Base-by-base conservation (phyloP, 2,797 vertebrate species). In the Rhinophrynus dorsalis region DNA sequence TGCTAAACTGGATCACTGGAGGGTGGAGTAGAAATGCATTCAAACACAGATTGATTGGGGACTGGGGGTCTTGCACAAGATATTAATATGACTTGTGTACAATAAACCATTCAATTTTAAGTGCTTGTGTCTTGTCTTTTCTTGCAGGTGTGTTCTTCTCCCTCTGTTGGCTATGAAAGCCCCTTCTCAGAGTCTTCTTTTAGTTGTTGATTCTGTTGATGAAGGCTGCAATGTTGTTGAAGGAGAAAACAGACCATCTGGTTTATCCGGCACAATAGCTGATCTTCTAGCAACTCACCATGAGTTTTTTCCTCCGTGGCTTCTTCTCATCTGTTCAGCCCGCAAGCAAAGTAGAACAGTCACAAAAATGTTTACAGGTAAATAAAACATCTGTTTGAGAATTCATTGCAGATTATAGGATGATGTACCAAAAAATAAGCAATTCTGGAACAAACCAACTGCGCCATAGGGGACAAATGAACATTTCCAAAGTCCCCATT, bases 341-440 rank as follows among this genome's bases (percentile, higher is more conserved):
- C 91, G 96, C 4, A 90, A 96, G 1, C 97, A 99, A 84, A 99
- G 97, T 79, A 98, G 96, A 85, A 90, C 94, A 76, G 93, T 98
- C 68, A 98, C 96, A 67, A 97, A 97, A 81, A 93, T 98, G 79
- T 99, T 99, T 85, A 96, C 95, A 79, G 96, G 97, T 94, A 81
- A 85, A 88, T 74, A 29, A 15, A 40, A n/a, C 15, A 8, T 2
- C 37, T 12, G n/a, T 38, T n/a, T 38, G 13, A 38, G 13, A 38
- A 13, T 42, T 42, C 15, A 42, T 15, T 42, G n/a, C n/a, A n/a
- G n/a, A n/a, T n/a, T n/a, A n/a, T n/a, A n/a, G n/a, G n/a, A n/a
- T n/a, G n/a, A n/a, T n/a, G n/a, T n/a, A n/a, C n/a, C n/a, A n/a
- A n/a, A n/a, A n/a, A n/a, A n/a, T n/a, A n/a, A n/a, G n/a, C n/a